phyloP scores from a whole-genome alignment of 2,888 invertebrate genomes.

The Phyllotreta cruciferae region DNA sequence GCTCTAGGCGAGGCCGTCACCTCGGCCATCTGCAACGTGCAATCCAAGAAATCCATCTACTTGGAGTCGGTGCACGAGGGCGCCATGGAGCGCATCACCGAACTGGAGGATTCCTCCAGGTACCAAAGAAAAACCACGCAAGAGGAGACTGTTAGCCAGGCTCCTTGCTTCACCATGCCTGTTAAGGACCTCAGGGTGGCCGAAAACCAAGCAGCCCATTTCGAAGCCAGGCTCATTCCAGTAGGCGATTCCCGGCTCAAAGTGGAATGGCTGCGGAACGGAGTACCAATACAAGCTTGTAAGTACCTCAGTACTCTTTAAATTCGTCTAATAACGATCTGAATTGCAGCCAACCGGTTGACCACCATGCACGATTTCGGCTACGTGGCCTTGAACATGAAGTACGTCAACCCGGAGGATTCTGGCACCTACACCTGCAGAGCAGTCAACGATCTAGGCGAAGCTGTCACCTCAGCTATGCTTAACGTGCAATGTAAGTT shows the following conservation, averaged over 20 bases:
- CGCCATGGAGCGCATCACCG: conserved; percentile 79
- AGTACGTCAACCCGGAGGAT: conserved; percentile 93
- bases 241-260: conserved; percentile 92
- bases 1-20: conserved; percentile 92
- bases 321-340: conserved; percentile 2
- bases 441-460: conserved; percentile 90
- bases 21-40: conserved; percentile 84
- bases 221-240: conserved; percentile 92
- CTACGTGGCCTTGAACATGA: conserved; percentile 94
- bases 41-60: conserved; percentile 84
- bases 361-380: conserved; percentile 98
- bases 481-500: conserved; percentile 84
- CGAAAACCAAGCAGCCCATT: conserved; percentile 92
- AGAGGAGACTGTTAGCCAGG: conserved; percentile 83
- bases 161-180: conserved; percentile 92
- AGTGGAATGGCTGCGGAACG: conserved; percentile 93
- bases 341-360: conserved; percentile 77
- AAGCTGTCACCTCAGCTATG: conserved; percentile 94
- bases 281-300: conserved; percentile 89
- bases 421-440: conserved; percentile 96
- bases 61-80: conserved; percentile 89
- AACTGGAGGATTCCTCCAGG: conserved; percentile 81
- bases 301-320: conserved; percentile 56
- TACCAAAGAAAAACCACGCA: conserved; percentile 76
- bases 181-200: conserved; percentile 84